These are phyloP conservation scores for Eristalis intricaria DNA, from an alignment of 2,888 invertebrate genomes.

Conservation along the genomic window DNA sequence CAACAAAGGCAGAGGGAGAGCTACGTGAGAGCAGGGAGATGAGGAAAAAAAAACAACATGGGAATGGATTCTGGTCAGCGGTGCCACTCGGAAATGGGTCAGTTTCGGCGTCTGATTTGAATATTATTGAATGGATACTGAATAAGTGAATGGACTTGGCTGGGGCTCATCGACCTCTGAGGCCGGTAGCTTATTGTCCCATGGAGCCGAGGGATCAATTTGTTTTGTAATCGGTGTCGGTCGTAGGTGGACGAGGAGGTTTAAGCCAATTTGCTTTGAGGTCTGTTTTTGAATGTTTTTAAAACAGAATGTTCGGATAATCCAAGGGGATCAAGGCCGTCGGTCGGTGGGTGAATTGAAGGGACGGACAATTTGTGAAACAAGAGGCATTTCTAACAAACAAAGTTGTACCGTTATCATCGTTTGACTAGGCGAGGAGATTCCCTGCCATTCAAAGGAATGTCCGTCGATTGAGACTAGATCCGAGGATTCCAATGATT, in stretches of 20 bases:
- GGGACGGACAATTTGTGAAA: background rate
- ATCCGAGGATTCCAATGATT: too few relatives aligned
- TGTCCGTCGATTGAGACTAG: too few relatives aligned
- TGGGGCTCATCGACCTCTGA: background rate
- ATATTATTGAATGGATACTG: conserved; percentile 60
- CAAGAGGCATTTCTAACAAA: background rate
- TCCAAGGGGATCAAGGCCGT: background rate
- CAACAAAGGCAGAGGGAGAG: conserved; percentile 39
- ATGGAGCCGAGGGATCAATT: background rate
- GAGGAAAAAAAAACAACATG: conserved; percentile 11
- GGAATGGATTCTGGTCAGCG: conserved; percentile 54
- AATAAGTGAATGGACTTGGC: background rate
- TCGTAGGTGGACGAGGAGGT: background rate
- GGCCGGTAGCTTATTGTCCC: background rate
- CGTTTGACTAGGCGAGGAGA: too few relatives aligned
- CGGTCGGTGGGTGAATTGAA: background rate
- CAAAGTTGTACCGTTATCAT: too few relatives aligned
- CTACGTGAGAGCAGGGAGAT: background rate
- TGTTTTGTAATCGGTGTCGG: background rate
- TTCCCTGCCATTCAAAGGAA: too few relatives aligned
- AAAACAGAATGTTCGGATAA: background rate
- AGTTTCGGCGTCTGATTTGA: conserved; percentile 59
- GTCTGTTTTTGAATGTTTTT: background rate
- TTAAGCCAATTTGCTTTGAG: background rate
- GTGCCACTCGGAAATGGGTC: conserved; percentile 59